These are phyloP conservation scores for Mystacornis crossleyi DNA, from an alignment of 2,113 vertebrate species.

Conservation along the genomic window DNA sequence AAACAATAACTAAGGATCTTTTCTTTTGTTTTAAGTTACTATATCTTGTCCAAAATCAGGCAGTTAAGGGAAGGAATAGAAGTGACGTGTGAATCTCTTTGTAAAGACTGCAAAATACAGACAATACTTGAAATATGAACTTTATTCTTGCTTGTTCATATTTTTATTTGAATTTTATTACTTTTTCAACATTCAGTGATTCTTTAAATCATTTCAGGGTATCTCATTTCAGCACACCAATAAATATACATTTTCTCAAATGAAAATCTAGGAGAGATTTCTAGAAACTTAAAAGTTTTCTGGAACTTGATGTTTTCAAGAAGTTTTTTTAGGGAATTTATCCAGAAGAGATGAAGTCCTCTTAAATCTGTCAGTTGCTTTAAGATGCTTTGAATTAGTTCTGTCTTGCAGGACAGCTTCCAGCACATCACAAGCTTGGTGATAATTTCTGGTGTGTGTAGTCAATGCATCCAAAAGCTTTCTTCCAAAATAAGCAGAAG, in stretches of 20 bases:
- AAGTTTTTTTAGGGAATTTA: background rate
- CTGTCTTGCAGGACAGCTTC: background rate
- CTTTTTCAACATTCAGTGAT: background rate
- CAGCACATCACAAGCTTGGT: background rate
- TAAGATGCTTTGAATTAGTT: background rate
- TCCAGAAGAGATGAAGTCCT: background rate
- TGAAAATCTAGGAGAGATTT: background rate
- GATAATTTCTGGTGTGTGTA: background rate
- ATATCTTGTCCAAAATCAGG: background rate
- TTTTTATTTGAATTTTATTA: background rate
- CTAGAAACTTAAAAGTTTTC: background rate
- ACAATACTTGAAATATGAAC: background rate
- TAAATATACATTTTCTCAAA: background rate
- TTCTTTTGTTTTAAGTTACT: background rate
- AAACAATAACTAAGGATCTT: background rate
- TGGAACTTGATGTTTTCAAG: background rate
- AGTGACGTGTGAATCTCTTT: background rate
- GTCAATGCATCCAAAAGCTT: background rate
- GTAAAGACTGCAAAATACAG: background rate
- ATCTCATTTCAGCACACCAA: background rate
- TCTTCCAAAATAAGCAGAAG: background rate
- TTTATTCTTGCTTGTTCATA: background rate
- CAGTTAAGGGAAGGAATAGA: background rate
- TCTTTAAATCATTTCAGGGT: background rate
- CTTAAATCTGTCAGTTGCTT: background rate